Evolutionary conservation across 2,888 invertebrate species (phyloP).

Genomic region (Xanthorhoe spadicearia): DNA sequence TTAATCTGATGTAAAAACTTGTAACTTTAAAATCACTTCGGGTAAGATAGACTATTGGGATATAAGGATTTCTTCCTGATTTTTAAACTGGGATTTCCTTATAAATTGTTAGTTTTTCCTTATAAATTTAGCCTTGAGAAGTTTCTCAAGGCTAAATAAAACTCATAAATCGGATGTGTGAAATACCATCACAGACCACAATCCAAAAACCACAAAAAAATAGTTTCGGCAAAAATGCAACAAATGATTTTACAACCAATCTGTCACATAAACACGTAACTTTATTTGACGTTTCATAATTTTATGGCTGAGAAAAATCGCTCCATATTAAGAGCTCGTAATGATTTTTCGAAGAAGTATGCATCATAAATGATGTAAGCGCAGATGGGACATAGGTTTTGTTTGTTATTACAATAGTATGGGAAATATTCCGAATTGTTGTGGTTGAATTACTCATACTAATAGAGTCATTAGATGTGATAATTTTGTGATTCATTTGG

Average conservation of each 20-base stretch:
- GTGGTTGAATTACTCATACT: slow-evolving; percentile 25
- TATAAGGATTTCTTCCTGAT: too few species aligned
- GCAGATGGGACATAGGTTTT: slow-evolving; percentile 33
- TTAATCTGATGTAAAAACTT: too few species aligned
- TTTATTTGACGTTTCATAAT: slow-evolving; percentile 70
- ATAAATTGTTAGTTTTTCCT: too few species aligned
- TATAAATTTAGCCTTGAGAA: too few species aligned
- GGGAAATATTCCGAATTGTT: slow-evolving; percentile 35
- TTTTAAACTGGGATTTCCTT: too few species aligned
- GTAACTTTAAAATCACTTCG: too few species aligned
- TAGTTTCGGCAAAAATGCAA: slow-evolving; percentile 60
- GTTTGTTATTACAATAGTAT: slow-evolving; percentile 37
- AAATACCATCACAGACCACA: background rate
- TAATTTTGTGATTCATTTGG: slow-evolving; percentile 1
- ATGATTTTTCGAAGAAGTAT: slow-evolving; percentile 42
- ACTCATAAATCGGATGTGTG: background rate
- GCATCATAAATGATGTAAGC: slow-evolving; percentile 42
- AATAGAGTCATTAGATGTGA: background rate
- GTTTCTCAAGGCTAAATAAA: too few species aligned
- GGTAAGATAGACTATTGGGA: too few species aligned
- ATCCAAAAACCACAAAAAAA: slow-evolving; percentile 25
- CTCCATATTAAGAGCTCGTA: slow-evolving; percentile 45
- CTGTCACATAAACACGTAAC: slow-evolving; percentile 71
- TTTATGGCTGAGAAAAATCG: slow-evolving; percentile 50
- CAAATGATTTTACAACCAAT: slow-evolving; percentile 61